Base-by-base conservation (phyloP, 2,888 invertebrate genomes). In the Agrilus cyanescens region DNA sequence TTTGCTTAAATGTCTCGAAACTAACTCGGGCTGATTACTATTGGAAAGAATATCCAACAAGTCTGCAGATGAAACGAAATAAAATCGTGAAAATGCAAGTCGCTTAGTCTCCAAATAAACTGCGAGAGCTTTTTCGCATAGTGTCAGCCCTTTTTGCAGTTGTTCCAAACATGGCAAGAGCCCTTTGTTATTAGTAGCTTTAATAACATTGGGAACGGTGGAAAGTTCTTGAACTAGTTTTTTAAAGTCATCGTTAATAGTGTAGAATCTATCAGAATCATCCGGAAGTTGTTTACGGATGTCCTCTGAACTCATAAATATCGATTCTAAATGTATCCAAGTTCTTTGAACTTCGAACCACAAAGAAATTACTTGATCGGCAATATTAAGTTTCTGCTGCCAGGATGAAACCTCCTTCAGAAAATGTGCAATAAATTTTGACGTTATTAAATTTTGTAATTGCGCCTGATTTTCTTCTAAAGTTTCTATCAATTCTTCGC, bases 331-430 rank as follows among this genome's bases (percentile, higher is more conserved):
- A 68, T 96, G 93, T 57, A 88, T 88, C 96, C 96, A 96, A 16
- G 94, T 94, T 43, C 95, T 74, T 69, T 96, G 96, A 18, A 96
- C 94, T 70, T 95, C 95, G 70, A 94, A 90, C 89, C 90, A 90
- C 5, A 86, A 74, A 1, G 85, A 84, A 40, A 89, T 88, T 7
- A 88, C 94, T 71, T 93, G 91, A 70, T 96, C 96, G 30, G 95
- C 94, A 50, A 88, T 78, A 47, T 88, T 86, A 13, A 96, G 69
- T 59, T 90, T 90, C 57, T 82, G 84, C 65, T 95, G 95, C 96
- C 96, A 96, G 37, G 76, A 70, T 1, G 94, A 93, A 0, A 96
- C 94, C 69, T 95, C 94, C 63, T 86, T 87, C 57, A 94, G 70
- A 67, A 96, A 96, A 66, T 93, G 89, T 5, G 91, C 91, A 57